Percentiles rank a stretch among this genome's conserved stretches.
Evolutionary conservation across 2,797 vertebrate species (phyloP).

Genomic region (Fistularia commersonii): DNA sequence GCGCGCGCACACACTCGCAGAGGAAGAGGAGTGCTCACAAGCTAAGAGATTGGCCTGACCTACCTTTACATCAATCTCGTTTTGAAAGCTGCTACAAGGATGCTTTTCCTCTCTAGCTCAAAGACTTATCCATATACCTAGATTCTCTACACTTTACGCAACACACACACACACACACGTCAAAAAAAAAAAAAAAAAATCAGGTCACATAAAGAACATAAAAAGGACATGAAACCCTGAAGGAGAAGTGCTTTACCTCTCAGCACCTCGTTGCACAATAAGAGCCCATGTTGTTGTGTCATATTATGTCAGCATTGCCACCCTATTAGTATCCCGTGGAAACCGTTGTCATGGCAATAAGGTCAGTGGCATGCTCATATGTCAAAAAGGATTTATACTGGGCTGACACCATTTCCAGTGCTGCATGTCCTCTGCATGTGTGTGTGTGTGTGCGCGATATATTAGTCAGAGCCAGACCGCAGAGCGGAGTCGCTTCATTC

Average conservation of each 20-base stretch:
- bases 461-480: constrained; percentile 27
- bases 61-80: constrained; percentile 61
- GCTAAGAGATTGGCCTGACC: constrained; percentile 56
- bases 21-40: constrained; percentile 40
- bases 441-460: constrained; percentile 15
- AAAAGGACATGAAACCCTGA: background rate
- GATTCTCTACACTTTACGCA: constrained; percentile 35
- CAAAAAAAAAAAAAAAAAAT: constrained; percentile 12
- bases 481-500: constrained; percentile 16
- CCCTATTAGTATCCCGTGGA: constrained; percentile 50
- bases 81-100: constrained; percentile 54
- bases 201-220: constrained; percentile 9
- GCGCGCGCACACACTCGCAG: constrained; percentile 19
- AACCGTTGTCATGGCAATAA: constrained; percentile 77
- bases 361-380: constrained; percentile 69
- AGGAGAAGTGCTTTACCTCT: constrained; percentile 23
- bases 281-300: constrained; percentile 56
- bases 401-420: constrained; percentile 67
- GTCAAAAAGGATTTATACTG: constrained; percentile 75
- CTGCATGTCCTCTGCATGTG: constrained; percentile 45
- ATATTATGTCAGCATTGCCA: constrained; percentile 65
- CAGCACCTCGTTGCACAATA: constrained; percentile 32
- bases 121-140: constrained; percentile 34
- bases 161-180: constrained; percentile 14
- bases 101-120: constrained; percentile 35